Evolutionary conservation across 2,797 vertebrate genomes (phyloP), one percentile per base, ranked within the genome.

Genomic region (Calcarius lapponicus): DNA sequence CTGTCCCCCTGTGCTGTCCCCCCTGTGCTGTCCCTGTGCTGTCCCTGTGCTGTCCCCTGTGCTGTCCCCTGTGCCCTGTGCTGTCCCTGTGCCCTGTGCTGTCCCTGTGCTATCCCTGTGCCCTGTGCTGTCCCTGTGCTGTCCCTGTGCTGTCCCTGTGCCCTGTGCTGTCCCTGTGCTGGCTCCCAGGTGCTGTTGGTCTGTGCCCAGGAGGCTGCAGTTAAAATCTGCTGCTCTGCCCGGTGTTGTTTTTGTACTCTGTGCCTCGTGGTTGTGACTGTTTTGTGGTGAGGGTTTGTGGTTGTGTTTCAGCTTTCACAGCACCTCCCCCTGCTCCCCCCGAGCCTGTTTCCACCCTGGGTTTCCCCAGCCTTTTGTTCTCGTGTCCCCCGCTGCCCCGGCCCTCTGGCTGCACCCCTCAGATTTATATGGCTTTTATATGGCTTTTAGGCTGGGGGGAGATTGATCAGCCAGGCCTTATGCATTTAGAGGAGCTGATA

Each of bases 371-470:
- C 65, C 62, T 56, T 90, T 57, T 72, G 29, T 79, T 74, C 34
- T 31, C 5, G 15, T 51, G 50, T 5, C 6, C 20, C 20, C 36
- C 25, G n/a, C n/a, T 43, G 31, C 25, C 24, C 13, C 29, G 7
- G 45, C 20, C n/a, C 17, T 26, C 61, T 56, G 58, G 2, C 11
- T 67, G 79, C 67, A 69, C 83, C 71, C 6, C 42, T 92, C 92
- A 87, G 69, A 88, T 97, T 94, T 94, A 73, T 95, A 6, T 47
- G 76, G 88, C 95, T 95, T 93, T 88, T 94, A 73, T 95, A 6
- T 47, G 76, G 88, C 95, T 95, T 93, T 88, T 80, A 91, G 91
- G 62, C 69, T 56, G 3, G 43, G 51, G 71, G 62, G 85, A 82
- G 91, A 73, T 83, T 51, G 86, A 86, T 80, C 85, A 69, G 78